Percentiles rank a stretch among this genome's conserved stretches.
These are phyloP conservation scores for Trogon melanurus DNA, from an alignment of 2,113 vertebrate genomes.

Conservation along the genomic window DNA sequence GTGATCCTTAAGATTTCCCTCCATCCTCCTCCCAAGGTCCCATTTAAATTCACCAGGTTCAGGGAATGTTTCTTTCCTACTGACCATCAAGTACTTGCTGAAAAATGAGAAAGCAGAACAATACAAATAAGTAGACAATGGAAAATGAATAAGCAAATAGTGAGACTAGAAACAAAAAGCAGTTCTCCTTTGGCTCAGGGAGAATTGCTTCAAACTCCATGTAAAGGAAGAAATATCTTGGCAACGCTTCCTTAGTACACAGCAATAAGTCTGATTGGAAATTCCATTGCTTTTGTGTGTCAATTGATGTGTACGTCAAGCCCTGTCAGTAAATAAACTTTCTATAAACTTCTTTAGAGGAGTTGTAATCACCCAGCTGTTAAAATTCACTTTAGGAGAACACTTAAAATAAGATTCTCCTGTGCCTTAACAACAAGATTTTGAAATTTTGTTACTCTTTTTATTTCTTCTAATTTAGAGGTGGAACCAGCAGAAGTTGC, in stretches of 20 bases:
- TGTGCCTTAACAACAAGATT: background rate
- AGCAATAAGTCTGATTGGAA: background rate
- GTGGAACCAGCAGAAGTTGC: background rate
- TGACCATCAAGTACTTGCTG: background rate
- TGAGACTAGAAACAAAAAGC: background rate
- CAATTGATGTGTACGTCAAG: background rate
- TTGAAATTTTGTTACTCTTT: background rate
- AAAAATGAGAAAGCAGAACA: background rate
- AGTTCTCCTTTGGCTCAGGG: background rate
- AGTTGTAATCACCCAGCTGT: background rate
- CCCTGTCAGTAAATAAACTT: background rate
- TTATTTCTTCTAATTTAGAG: background rate
- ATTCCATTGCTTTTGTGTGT: background rate
- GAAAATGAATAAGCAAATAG: background rate
- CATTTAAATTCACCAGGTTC: background rate
- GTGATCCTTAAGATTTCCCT: background rate
- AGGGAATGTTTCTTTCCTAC: background rate
- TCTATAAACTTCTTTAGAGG: background rate
- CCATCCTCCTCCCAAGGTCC: background rate
- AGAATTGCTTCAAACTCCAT: background rate
- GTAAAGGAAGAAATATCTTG: background rate
- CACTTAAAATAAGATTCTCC: background rate
- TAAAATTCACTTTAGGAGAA: background rate
- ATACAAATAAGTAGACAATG: background rate
- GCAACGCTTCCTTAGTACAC: background rate